These are phyloP conservation scores for Myotis planiceps DNA, from an alignment of 2,797 vertebrate species.

Conservation along the genomic window DNA sequence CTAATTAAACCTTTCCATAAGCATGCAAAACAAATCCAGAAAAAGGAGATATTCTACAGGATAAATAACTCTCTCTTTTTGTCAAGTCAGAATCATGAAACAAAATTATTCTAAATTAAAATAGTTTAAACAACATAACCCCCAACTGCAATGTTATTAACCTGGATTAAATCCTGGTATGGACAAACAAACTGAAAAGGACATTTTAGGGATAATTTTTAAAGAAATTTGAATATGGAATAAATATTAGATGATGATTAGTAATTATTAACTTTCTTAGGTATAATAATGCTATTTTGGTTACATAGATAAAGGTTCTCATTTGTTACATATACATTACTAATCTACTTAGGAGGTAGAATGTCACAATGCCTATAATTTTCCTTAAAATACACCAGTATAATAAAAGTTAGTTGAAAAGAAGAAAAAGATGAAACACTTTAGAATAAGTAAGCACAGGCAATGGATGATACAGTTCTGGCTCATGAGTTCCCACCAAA, in stretches of 20 bases:
- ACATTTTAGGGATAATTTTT: not conserved
- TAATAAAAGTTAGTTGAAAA: not conserved
- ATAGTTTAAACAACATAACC: not conserved
- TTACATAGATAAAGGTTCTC: not conserved
- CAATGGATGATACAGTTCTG: not conserved
- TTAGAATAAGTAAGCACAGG: not conserved
- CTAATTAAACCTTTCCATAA: not conserved
- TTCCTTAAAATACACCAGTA: not conserved
- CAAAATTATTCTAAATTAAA: not conserved
- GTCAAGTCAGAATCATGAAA: not conserved
- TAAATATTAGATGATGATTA: not conserved
- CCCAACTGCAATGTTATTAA: not conserved
- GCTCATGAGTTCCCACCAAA: not conserved
- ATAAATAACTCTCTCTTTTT: not conserved
- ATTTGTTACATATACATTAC: not conserved
- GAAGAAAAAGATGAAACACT: conserved; percentile 3
- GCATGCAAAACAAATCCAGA: not conserved
- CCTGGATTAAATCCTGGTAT: not conserved
- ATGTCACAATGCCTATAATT: not conserved
- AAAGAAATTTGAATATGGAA: not conserved
- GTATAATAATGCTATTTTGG: not conserved
- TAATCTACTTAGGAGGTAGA: not conserved
- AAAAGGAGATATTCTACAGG: not conserved
- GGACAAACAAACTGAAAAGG: not conserved
- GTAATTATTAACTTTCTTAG: not conserved